Evolutionary conservation across 2,888 invertebrate genomes (phyloP), one percentile per base, ranked within the genome.

Genomic region (Serripes groenlandicus): DNA sequence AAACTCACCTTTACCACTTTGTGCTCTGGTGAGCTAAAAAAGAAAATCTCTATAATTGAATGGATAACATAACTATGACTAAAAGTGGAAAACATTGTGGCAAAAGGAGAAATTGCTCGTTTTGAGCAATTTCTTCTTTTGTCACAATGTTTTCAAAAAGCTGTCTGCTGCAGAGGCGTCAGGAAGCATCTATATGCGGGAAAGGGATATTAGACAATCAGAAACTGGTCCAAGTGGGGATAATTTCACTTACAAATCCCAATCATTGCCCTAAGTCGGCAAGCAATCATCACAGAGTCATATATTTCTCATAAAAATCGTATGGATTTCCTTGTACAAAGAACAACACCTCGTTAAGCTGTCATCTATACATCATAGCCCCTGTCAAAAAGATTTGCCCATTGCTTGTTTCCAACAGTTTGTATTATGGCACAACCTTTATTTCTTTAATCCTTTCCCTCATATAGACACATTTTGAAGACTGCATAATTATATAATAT

Each of bases 341-440:
- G 21, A 62, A 34, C 62, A 62, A 62, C 62, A 62, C n/a, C 62
- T 62, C 34, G 42, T 66, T 66, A 66, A 42, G 66, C 28, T 66
- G 66, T 66, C 66, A 66, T 35, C 42, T 34, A 35, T 66, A 66
- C 42, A 66, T 66, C 66, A 66, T 23, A 42, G 23, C 23, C 23
- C 26, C 66, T 42, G 37, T 37, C 66, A 66, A 32, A 56, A 11
- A 56, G 21, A n/a, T n/a, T n/a, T n/a, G n/a, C n/a, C 11, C 42
- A 11, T 42, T 42, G n/a, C n/a, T n/a, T 21, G 49, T 21, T 21
- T 49, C 18, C 49, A 21, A 49, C 21, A 49, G 49, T 21, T 5
- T 49, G 49, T 49, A 49, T 49, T 21, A 49, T 49, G 49, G 49
- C 49, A 21, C 49, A n/a, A n/a, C n/a, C n/a, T n/a, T n/a, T n/a